Evolutionary conservation across 1,140 invertebrate species (phyloP).

Genomic region (Lysiphlebus fabarum): DNA sequence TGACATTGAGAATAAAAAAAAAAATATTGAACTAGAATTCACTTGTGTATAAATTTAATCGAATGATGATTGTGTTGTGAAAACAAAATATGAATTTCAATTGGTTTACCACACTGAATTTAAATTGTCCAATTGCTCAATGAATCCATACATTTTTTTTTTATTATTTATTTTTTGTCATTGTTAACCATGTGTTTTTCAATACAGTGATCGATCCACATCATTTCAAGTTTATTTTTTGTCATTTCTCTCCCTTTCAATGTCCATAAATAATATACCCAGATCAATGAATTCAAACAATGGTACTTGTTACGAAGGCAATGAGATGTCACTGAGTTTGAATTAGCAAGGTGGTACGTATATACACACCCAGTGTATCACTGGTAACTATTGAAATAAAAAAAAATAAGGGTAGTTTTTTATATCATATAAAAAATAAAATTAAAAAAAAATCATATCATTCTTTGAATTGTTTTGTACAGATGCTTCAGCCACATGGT

Average conservation of each 20-base stretch:
- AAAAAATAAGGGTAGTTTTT: neutral
- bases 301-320: constrained; percentile 50
- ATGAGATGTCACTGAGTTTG: constrained; percentile 49
- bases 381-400: neutral
- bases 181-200: constrained; percentile 12
- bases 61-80: constrained; percentile 36
- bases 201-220: constrained; percentile 18
- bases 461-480: neutral
- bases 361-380: constrained; percentile 25
- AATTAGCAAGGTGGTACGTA: constrained; percentile 41
- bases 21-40: neutral
- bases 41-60: neutral
- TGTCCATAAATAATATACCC: constrained; percentile 26
- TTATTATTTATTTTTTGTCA: constrained; percentile 35
- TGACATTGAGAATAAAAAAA: no score
- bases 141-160: constrained; percentile 32
- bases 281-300: constrained; percentile 41
- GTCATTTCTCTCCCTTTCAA: no score
- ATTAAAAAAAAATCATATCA: constrained; percentile 2
- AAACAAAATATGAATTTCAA: constrained; percentile 36
- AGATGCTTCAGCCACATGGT: constrained; percentile 16
- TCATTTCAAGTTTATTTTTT: no score
- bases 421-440: no score
- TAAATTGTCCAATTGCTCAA: constrained; percentile 33
- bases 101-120: constrained; percentile 18